Evolutionary conservation across 2,888 invertebrate genomes (phyloP).

Genomic region (Dioctria linearis): DNA sequence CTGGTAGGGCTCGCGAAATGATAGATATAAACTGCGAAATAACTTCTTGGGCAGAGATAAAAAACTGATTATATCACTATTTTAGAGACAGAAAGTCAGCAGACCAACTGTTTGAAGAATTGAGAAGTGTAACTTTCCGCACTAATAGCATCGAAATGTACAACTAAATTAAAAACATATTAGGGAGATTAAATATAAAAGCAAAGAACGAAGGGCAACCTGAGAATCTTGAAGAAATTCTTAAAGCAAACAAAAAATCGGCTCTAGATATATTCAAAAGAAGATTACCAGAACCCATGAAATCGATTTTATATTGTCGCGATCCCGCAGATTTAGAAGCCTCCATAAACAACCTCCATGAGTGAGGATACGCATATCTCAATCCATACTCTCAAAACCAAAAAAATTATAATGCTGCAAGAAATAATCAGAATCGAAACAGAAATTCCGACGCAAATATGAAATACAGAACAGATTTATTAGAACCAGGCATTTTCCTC

Average conservation of each 20-base stretch:
- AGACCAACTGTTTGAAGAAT: not conserved
- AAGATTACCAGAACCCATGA: constrained; percentile 24
- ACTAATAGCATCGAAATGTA: constrained; percentile 4
- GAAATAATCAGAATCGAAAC: not conserved
- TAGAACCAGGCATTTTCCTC: too few relatives aligned
- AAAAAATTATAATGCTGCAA: not conserved
- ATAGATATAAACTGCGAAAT: constrained; percentile 35
- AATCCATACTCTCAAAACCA: not conserved
- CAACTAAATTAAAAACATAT: constrained; percentile 30
- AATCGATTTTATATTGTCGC: too few relatives aligned
- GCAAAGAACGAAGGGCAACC: too few relatives aligned
- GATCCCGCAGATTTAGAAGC: too few relatives aligned
- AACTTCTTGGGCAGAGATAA: constrained; percentile 17
- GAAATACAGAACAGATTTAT: not conserved
- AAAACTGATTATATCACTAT: constrained; percentile 3
- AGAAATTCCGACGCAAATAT: not conserved
- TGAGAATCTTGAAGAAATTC: not conserved
- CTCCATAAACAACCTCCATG: constrained; percentile 9
- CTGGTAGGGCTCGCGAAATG: constrained; percentile 31
- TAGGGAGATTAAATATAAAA: too few relatives aligned
- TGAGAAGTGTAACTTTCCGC: constrained; percentile 20
- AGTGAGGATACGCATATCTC: not conserved
- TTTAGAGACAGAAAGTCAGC: constrained; percentile 15
- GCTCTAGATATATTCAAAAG: constrained; percentile 41
- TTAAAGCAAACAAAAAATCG: constrained; percentile 15